Percentiles rank a stretch among this genome's conserved stretches.
Conservation (phyloP, 2,113 vertebrate species). For the Clinocottus analis region DNA sequence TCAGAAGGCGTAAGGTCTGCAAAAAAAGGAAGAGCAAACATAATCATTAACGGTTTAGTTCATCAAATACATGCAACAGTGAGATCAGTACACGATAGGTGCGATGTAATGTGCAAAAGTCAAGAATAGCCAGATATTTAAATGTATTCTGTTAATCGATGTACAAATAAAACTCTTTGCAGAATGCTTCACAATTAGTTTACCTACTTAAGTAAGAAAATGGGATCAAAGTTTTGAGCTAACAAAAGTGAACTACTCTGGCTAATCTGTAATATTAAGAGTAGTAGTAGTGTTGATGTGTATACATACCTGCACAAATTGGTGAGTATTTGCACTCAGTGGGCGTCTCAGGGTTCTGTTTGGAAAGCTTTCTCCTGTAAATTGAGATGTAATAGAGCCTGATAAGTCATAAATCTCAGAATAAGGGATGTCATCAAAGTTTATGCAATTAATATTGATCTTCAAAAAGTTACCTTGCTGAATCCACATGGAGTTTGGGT, state of each 20-base stretch:
- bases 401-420: background rate
- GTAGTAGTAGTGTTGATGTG: background rate
- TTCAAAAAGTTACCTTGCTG: slow-evolving; percentile 40
- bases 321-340: slow-evolving; percentile 16
- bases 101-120: too few species aligned
- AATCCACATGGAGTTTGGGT: background rate
- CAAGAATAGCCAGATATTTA: background rate
- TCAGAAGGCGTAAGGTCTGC: slow-evolving; percentile 42
- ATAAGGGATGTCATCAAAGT: background rate
- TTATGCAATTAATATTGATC: background rate
- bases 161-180: background rate
- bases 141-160: background rate
- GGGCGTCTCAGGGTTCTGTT: slow-evolving; percentile 4
- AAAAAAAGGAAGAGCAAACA: background rate
- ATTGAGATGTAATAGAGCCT: background rate
- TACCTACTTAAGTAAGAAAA: background rate
- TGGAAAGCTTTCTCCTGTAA: slow-evolving; percentile 44
- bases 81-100: background rate
- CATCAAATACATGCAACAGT: background rate
- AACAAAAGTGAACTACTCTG: background rate
- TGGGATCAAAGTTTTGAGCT: background rate
- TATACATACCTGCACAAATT: slow-evolving; percentile 59
- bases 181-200: background rate
- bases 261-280: background rate
- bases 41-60: background rate